Evolutionary conservation across 2,797 vertebrate genomes (phyloP), one percentile per base, ranked within the genome.

Genomic region (Oreochromis mossambicus): DNA sequence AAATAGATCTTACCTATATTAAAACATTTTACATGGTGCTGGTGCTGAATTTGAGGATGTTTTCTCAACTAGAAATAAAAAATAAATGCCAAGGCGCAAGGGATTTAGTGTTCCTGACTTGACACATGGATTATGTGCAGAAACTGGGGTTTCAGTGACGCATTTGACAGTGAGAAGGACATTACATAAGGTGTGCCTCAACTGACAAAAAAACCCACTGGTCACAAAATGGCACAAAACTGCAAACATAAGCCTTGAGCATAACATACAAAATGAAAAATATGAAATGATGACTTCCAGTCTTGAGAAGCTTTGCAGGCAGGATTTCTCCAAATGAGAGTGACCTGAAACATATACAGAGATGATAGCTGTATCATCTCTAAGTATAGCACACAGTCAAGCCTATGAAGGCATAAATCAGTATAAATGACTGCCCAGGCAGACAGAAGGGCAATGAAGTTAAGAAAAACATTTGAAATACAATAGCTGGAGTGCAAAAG

Each of bases 21-120:
- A 68, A 68, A 43, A 43, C n/a, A 21, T 43, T 11, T 73, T 50
- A 50, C 68, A 0, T 5, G 15, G 1, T 50, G 43, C 0, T 75
- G 43, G 26, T 32, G 17, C 26, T 13, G 43, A 50, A 48, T 75
- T n/a, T 34, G 5, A 50, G 17, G 26, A 50, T 50, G 10, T 19
- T 32, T 75, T 50, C 29, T 50, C 46, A 32, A 19, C 24, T 73
- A 29, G 15, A 75, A 75, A 32, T 75, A 63, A 38, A 63, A 75
- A 75, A 75, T 2, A 75, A 19, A 29, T 2, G 34, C 43, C 26
- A 50, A 0, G 26, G 15, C 7, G 19, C 1, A 12, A 75, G 26
- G 17, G 17, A 17, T 75, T 75, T 29, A 48, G 43, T 1, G 10
- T 48, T 75, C 36, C 51, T 0, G 2, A 77, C 21, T 55, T 15